These are phyloP conservation scores for Grammomys dolichurus DNA, from an alignment of 2,113 vertebrate species.

Conservation along the genomic window DNA sequence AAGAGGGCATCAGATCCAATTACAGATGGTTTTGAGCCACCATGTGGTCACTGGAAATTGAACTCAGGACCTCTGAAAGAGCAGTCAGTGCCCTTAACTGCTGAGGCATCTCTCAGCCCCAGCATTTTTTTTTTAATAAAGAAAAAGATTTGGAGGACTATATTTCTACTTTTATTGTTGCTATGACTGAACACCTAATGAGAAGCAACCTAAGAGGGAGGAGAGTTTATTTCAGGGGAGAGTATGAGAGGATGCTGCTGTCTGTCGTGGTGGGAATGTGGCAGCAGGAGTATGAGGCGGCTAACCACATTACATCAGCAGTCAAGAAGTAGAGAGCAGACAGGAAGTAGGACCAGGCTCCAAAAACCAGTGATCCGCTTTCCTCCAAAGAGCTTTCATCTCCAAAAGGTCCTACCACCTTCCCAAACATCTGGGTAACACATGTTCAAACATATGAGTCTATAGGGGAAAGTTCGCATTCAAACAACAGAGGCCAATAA, in stretches of 20 bases:
- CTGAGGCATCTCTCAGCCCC: too few relatives aligned
- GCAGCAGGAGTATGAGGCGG: neutral
- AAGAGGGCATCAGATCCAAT: too few relatives aligned
- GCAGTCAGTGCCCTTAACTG: too few relatives aligned
- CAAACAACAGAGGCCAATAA: neutral
- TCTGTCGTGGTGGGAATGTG: neutral
- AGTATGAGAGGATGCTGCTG: neutral
- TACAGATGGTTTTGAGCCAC: too few relatives aligned
- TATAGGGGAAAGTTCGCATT: neutral
- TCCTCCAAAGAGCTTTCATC: neutral
- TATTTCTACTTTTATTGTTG: neutral
- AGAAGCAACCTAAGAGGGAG: neutral
- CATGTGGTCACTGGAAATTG: too few relatives aligned
- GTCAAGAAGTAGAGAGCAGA: neutral
- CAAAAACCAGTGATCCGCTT: neutral
- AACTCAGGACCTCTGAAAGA: too few relatives aligned
- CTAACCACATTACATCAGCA: neutral
- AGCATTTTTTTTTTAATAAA: neutral
- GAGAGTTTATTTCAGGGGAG: neutral
- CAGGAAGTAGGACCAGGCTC: neutral
- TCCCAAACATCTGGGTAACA: neutral
- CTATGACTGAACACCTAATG: neutral
- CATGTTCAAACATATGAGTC: neutral
- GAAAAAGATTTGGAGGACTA: conserved; percentile 53
- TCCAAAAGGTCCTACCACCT: neutral